These are phyloP conservation scores for Marronus borbonicus DNA, from an alignment of 2,888 invertebrate species.

Conservation along the genomic window DNA sequence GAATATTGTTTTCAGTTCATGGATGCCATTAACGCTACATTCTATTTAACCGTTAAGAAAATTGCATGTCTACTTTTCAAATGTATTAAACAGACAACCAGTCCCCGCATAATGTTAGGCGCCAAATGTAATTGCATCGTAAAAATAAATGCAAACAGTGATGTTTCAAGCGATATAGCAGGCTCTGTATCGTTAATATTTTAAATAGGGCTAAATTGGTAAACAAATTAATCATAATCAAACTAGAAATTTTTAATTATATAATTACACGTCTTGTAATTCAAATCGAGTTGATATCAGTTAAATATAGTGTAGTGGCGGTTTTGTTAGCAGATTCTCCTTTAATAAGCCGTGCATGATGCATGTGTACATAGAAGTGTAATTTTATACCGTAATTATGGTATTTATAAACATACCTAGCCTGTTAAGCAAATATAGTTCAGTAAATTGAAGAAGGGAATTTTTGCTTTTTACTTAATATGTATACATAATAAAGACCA, in stretches of 20 bases:
- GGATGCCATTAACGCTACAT: no score
- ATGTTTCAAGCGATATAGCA: background rate
- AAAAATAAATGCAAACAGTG: background rate
- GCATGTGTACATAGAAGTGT: background rate
- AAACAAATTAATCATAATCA: slow-evolving; percentile 13
- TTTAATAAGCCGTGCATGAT: background rate
- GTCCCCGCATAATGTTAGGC: no score
- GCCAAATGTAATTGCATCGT: no score
- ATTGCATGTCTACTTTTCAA: no score
- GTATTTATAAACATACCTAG: background rate
- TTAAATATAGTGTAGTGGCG: background rate
- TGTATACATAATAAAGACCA: background rate
- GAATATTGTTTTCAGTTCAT: no score
- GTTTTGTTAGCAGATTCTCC: background rate
- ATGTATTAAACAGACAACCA: no score
- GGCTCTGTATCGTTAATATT: background rate
- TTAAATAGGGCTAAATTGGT: background rate
- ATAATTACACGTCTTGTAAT: slow-evolving; percentile 7
- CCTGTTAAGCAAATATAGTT: background rate
- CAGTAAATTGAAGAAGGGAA: background rate
- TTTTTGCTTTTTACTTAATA: background rate
- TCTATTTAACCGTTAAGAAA: no score
- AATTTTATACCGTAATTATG: slow-evolving; percentile 8
- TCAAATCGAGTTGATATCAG: slow-evolving; percentile 3
- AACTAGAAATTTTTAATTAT: slow-evolving; percentile 1